These are phyloP conservation scores for Parauchenoglanis punctatus DNA, from an alignment of 2,797 vertebrate genomes.

Conservation along the genomic window DNA sequence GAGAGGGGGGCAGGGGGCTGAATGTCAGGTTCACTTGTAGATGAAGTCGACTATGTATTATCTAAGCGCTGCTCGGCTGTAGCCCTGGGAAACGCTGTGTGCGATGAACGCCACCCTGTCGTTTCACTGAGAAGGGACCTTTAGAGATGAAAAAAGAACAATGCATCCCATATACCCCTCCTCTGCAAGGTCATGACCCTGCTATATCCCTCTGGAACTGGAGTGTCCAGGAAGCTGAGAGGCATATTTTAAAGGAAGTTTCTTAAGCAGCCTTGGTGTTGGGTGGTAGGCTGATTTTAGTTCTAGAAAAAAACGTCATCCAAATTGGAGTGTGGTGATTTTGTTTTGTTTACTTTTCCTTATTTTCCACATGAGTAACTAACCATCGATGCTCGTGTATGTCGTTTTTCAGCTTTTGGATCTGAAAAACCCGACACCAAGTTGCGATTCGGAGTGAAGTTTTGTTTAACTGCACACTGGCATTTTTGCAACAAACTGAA, in stretches of 20 bases:
- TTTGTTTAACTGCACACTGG: slow-evolving; percentile 17
- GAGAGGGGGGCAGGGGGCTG: slow-evolving; percentile 36
- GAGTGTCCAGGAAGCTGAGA: slow-evolving; percentile 16
- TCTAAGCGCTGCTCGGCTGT: slow-evolving; percentile 71
- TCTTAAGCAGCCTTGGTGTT: not conserved
- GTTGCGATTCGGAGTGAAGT: slow-evolving; percentile 10
- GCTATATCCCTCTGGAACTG: slow-evolving; percentile 10
- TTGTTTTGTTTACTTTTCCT: not conserved
- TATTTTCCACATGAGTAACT: not conserved
- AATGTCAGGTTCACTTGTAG: slow-evolving; percentile 82
- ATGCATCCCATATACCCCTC: slow-evolving; percentile 35
- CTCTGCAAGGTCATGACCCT: slow-evolving; percentile 31
- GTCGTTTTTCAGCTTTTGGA: not conserved
- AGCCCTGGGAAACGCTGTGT: slow-evolving; percentile 60
- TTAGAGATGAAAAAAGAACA: slow-evolving; percentile 52
- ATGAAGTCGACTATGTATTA: slow-evolving; percentile 82
- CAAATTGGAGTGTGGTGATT: not conserved
- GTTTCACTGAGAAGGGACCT: slow-evolving; percentile 49
- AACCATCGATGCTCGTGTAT: not conserved
- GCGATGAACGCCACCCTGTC: slow-evolving; percentile 35
- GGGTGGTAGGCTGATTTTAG: not conserved
- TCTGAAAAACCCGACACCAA: slow-evolving; percentile 4
- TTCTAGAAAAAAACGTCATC: not conserved
- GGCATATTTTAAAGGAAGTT: not conserved
- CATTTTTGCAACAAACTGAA: not conserved